phyloP scores from a whole-genome alignment of 2,888 invertebrate species.

The Dynastes grantii region DNA sequence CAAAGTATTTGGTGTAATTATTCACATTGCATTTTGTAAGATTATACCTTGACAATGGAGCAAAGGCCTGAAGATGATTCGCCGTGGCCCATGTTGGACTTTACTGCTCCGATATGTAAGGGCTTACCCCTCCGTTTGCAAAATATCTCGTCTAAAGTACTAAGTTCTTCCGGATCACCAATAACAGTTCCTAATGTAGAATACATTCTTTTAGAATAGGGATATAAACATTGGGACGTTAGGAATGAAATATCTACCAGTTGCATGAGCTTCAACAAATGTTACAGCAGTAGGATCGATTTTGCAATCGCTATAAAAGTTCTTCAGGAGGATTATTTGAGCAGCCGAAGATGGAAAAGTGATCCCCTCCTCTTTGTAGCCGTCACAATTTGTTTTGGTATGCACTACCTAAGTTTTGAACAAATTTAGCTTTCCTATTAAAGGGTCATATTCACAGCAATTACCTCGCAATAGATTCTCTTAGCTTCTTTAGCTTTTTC shows the following conservation, averaged over 20 bases:
- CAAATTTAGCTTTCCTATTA: not conserved
- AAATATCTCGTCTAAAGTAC: constrained; percentile 86
- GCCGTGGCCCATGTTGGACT: constrained; percentile 95
- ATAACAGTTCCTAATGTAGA: constrained; percentile 77
- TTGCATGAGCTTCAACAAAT: constrained; percentile 85
- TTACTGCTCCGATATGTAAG: constrained; percentile 90
- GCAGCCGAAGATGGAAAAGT: constrained; percentile 70
- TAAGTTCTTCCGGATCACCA: constrained; percentile 94
- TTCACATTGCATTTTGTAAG: not conserved
- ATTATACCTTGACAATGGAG: constrained; percentile 82
- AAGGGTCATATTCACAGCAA: not conserved
- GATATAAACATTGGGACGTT: too few species aligned
- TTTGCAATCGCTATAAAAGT: constrained; percentile 80
- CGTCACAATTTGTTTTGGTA: constrained; percentile 67
- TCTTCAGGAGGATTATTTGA: constrained; percentile 76
- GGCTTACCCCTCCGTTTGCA: constrained; percentile 84
- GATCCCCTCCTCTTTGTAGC: constrained; percentile 67
- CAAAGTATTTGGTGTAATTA: not conserved
- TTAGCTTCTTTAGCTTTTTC: constrained; percentile 76
- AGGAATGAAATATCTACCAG: constrained; percentile 1
- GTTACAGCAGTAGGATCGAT: constrained; percentile 80
- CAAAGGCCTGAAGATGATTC: constrained; percentile 91
- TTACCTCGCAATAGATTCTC: constrained; percentile 72
- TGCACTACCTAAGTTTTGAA: constrained; percentile 57
- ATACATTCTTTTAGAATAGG: not conserved